Percentiles rank a stretch among this genome's conserved stretches.
Conservation (phyloP, 2,113 vertebrate species). For the Larimichthys polyactis region DNA sequence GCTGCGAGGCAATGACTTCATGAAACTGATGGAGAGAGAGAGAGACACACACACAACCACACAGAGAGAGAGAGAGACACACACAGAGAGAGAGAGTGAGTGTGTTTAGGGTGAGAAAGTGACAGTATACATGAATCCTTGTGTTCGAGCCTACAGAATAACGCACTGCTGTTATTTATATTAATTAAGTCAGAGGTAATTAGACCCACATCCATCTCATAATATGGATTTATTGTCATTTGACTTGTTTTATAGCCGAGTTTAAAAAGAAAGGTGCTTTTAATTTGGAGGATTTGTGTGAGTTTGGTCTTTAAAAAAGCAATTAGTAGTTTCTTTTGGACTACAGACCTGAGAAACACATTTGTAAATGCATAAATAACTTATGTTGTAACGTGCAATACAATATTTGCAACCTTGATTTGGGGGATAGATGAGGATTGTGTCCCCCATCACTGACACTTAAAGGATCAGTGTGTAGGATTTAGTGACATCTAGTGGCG, state of each 20-base stretch:
- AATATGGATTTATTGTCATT: too few species aligned
- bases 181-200: not conserved
- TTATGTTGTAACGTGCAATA: not conserved
- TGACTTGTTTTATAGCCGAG: not conserved
- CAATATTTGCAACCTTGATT: not conserved
- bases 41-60: not conserved
- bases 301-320: not conserved
- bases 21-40: conserved; percentile 19
- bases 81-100: conserved; percentile 1
- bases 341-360: not conserved
- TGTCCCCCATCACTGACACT: not conserved
- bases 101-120: too few species aligned
- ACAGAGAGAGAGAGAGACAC: conserved; percentile 21
- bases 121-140: not conserved
- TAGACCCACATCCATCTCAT: too few species aligned
- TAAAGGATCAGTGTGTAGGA: too few species aligned
- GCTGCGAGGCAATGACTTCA: conserved; percentile 54
- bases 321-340: not conserved
- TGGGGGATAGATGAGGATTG: not conserved
- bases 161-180: not conserved
- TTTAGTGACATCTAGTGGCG: too few species aligned
- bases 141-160: not conserved
- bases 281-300: not conserved
- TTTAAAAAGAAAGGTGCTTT: not conserved
- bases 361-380: not conserved